Evolutionary conservation across 1,140 invertebrate genomes (phyloP).

Genomic region (Pinna nobilis): DNA sequence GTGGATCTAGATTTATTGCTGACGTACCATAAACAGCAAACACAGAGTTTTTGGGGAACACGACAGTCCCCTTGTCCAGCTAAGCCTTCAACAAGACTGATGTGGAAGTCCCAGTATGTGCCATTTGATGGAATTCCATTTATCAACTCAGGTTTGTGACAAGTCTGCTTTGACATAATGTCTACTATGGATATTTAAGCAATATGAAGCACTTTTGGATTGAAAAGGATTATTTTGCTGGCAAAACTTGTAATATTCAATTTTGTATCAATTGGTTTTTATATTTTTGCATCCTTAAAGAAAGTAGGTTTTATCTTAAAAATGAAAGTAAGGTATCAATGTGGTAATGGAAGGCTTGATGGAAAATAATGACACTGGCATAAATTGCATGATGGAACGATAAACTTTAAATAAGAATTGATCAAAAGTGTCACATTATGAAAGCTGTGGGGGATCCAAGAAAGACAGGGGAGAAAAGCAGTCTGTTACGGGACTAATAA

Average conservation of each 20-base stretch:
- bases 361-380: too few relatives aligned
- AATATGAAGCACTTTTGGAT: background rate
- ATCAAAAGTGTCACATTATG: too few relatives aligned
- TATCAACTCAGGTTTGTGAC: slow-evolving; percentile 70
- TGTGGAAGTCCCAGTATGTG: slow-evolving; percentile 76
- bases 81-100: slow-evolving; percentile 71
- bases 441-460: too few relatives aligned
- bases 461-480: too few relatives aligned
- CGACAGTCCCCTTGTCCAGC: slow-evolving; percentile 71
- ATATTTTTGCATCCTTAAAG: background rate
- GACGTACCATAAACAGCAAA: slow-evolving; percentile 74
- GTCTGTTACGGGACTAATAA: too few relatives aligned
- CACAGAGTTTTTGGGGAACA: slow-evolving; percentile 74
- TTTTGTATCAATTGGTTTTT: background rate
- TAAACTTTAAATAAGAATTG: too few relatives aligned
- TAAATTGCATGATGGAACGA: too few relatives aligned
- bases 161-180: background rate
- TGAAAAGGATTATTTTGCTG: background rate
- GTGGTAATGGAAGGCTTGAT: too few relatives aligned
- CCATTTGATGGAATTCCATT: slow-evolving; percentile 75
- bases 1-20: slow-evolving; percentile 71
- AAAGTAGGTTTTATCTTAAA: too few relatives aligned
- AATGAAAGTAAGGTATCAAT: too few relatives aligned
- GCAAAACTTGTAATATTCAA: background rate
- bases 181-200: background rate